phyloP scores from a whole-genome alignment of 2,888 invertebrate species.

The Napeogenes inachia region DNA sequence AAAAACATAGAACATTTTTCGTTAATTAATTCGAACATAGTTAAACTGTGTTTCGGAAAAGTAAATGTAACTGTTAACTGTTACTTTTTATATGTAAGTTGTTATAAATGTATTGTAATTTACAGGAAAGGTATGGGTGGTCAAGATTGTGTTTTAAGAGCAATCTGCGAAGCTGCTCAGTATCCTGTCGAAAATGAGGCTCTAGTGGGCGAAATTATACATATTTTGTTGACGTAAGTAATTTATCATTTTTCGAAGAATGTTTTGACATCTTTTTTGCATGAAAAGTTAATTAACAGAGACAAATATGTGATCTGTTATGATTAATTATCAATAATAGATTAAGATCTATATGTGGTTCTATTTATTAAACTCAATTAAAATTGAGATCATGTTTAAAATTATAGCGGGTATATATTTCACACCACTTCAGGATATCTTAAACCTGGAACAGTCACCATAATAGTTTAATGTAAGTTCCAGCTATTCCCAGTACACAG shows the following conservation, averaged over 20 bases:
- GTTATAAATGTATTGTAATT: slow-evolving; percentile 19
- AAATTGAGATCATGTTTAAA: not conserved
- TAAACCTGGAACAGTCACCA: not conserved
- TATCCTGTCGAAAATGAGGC: slow-evolving; percentile 82
- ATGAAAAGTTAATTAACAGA: too few species aligned
- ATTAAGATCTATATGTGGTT: too few species aligned
- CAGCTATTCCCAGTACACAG: not conserved
- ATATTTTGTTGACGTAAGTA: slow-evolving; percentile 83
- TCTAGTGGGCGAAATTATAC: slow-evolving; percentile 83
- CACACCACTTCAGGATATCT: not conserved
- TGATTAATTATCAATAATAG: too few species aligned
- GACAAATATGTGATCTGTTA: too few species aligned
- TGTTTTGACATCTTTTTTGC: too few species aligned
- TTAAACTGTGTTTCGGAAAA: too few species aligned
- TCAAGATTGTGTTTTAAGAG: slow-evolving; percentile 82
- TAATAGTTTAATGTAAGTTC: not conserved
- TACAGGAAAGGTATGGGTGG: slow-evolving; percentile 80
- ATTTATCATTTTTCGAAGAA: not conserved
- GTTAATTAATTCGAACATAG: too few species aligned
- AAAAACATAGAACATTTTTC: too few species aligned
- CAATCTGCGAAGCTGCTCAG: slow-evolving; percentile 86
- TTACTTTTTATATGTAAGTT: too few species aligned
- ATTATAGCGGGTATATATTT: not conserved
- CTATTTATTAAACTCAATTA: not conserved
- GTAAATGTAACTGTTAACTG: too few species aligned